Evolutionary conservation across 2,113 vertebrate species (phyloP), one percentile per base, ranked within the genome.

Genomic region (Artemisiospiza belli): DNA sequence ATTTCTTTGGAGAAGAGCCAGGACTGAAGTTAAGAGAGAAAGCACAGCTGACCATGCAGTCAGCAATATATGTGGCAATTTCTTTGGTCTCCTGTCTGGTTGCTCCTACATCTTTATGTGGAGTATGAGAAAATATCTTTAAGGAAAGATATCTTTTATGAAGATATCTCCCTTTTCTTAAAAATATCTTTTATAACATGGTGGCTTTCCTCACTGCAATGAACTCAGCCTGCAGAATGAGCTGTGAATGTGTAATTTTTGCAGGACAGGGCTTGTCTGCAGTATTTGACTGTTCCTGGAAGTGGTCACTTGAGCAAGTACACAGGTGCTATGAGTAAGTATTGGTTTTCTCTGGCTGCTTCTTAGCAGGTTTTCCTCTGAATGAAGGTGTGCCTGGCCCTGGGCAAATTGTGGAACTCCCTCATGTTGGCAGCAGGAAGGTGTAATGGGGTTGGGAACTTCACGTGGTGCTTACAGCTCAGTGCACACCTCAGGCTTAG

Each of bases 361-460:
- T 74, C 80, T 92, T 89, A 90, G 86, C 52, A 89, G 62, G 66
- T 83, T 92, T 94, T 95, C 88, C 58, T 91, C 51, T 43, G 83
- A 90, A 81, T 66, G 81, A 94, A 95, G 87, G 91, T 69, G 92
- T 93, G 92, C 63, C 88, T 97, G 88, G 90, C 92, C 80, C 62
- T 79, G 43, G 94, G 95, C 86, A 92, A 95, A 96, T 93, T 94
- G 94, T 95, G 96, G 96, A 96, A 96, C 94, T 97, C 96, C 94
- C 92, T 31, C 2, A 18, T 87, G 87, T 79, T 97, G 97, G 93
- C 89, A 94, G 66, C 6, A 7, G 74, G 61, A 47, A 94, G 37
- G 44, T 51, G 41, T 90, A 69, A 90, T 96, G 59, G 78, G 43
- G 57, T 92, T 96, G 95, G 91, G 76, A 95, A 49, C 41, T 88